Base-by-base conservation (phyloP, 2,888 invertebrate genomes). In the Urechis unicinctus region DNA sequence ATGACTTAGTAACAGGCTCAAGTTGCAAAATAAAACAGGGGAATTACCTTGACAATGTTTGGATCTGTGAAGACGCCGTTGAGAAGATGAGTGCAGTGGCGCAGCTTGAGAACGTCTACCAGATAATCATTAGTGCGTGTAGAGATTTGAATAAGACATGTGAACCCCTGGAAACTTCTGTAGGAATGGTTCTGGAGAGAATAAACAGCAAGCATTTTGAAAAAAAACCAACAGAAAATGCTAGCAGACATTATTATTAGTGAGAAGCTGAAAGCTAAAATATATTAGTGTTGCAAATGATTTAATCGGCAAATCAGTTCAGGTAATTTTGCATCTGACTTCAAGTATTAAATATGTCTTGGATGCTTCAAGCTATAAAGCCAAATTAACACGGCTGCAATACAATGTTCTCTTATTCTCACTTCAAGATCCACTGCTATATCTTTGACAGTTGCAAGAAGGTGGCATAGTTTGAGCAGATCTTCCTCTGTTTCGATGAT, bases 101-200 rank as follows among this genome's bases (percentile, higher is more conserved):
- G 83, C n/a, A 96, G 78, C 0, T 83, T 82, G 3, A 98, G 78
- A 0, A 94, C 86, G 74, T 98, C 98, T 17, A 98, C 82, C 1
- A 98, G 82, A 73, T 89, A 98, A 79, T 98, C 97, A 1, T 81
- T 80, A 21, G 83, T 81, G 50, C 82, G 74, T 0, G 95, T 81
- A 0, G 95, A 91, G 66, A 98, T 88, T 81, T 98, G 97, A 78
- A 98, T 61, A 29, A 98, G 82, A 75, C 97, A 98, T 0, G 96
- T 93, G 53, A 97, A 85, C 0, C 97, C 98, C 81, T 89, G 88
- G 75, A 89, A 98, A 0, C 88, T 86, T 57, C 96, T 83, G 72
- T 91, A 94, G 0, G 88, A 87, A 77, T 98, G 95, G 78, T 95
- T 93, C 82, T 85, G 73, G 30, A 79, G 72, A 56, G 45, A 36